These are phyloP conservation scores for Amphipoea oculea DNA, from an alignment of 2,888 invertebrate genomes.

Conservation along the genomic window DNA sequence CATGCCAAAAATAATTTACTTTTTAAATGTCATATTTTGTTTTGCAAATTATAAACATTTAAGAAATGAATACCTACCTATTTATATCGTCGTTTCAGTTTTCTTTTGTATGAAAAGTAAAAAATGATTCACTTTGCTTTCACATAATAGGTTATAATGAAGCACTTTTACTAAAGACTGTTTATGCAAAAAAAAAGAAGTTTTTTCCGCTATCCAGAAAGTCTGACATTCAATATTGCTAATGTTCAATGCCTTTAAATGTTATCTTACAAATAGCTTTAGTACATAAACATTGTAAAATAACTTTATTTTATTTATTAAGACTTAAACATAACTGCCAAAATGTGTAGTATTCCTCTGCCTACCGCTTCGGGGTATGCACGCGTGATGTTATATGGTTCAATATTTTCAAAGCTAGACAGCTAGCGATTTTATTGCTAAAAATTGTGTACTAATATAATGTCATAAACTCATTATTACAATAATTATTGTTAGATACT, in stretches of 20 bases:
- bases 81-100: not conserved
- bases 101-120: not conserved
- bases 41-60: constrained; percentile 22
- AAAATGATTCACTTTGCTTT: constrained; percentile 13
- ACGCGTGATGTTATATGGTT: not conserved
- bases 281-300: not conserved
- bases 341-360: not conserved
- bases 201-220: not conserved
- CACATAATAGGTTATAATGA: not conserved
- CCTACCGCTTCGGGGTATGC: not conserved
- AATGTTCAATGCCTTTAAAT: constrained; percentile 14
- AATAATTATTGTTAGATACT: not conserved
- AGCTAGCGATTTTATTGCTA: constrained; percentile 27
- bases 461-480: not conserved
- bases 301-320: constrained; percentile 14
- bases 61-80: not conserved
- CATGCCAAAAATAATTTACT: not conserved
- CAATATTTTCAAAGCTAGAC: constrained; percentile 10
- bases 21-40: constrained; percentile 19
- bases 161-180: not conserved
- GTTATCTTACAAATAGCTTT: not conserved
- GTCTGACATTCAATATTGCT: not conserved
- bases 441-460: constrained; percentile 1
- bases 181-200: not conserved
- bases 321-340: not conserved